Base-by-base conservation (phyloP, 2,888 invertebrate species). In the Dione juno region DNA sequence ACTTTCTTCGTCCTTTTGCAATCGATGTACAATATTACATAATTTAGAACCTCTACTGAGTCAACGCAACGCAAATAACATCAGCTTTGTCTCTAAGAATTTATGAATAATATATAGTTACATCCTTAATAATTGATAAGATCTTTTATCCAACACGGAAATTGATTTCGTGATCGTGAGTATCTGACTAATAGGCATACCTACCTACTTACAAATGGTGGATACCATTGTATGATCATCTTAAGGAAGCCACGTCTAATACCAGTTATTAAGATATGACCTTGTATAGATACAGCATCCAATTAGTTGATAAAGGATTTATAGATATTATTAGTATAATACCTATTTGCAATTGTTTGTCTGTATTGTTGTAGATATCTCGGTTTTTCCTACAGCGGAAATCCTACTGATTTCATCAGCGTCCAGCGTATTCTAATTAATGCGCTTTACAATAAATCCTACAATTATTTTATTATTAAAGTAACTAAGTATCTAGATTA, bases 391-490 rank as follows among this genome's bases (percentile, higher is more conserved):
- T 66, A 67, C 67, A 67, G 57, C 64, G 76, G 76, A 76, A 65
- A 72, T 76, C 75, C 76, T 71, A 64, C 66, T 69, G 75, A 74
- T 76, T 68, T 54, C 59, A 76, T 74, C 74, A 57, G 37, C 40
- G 54, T 43, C 37, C 37, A 37, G 19, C 16, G 3, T 63, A 69
- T 53, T 64, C 19, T 61, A 54, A 63, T 69, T 69, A 63, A 50
- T 43, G 53, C 11, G n/a, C n/a, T 41, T 41, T 54, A 53, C n/a
- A 28, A 41, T 53, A 50, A 37, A 50, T 16, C 21, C 28, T 19
- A 35, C 43, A 45, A 45, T 37, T 48, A 35, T 50, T 35, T 37
- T 35, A 7, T 50, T 16, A 54, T 57, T 43, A 41, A 45, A 21
- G 2, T 43, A 45, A 21, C 11, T 54, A 35, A 19, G 1, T 16